Conservation (phyloP, 2,113 vertebrate species). For the Hoplias malabaricus region DNA sequence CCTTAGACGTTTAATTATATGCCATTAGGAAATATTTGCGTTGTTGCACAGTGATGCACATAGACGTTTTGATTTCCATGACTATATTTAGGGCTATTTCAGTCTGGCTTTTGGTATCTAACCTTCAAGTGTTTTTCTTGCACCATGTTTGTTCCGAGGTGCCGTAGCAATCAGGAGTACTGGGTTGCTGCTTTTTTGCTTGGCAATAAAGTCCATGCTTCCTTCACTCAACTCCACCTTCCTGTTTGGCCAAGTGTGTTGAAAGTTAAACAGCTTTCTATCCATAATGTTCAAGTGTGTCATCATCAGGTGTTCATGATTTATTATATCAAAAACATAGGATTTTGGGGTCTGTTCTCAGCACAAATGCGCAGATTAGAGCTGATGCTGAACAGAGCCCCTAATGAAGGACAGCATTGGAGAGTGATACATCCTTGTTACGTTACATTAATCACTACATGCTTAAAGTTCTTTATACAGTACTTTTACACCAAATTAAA, state of each 20-base stretch:
- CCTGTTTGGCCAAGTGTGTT: not conserved
- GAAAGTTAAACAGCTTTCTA: not conserved
- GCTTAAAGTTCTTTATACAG: not conserved
- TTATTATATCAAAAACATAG: not conserved
- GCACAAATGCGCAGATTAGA: not conserved
- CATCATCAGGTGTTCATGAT: not conserved
- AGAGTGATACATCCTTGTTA: not conserved
- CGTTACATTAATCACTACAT: not conserved
- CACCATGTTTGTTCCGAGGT: not conserved
- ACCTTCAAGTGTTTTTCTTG: not conserved
- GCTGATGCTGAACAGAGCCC: not conserved
- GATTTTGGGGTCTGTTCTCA: constrained; percentile 10
- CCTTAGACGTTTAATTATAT: constrained; percentile 2
- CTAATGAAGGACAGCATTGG: not conserved
- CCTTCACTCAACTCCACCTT: not conserved
- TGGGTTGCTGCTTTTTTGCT: not conserved
- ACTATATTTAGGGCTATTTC: constrained; percentile 17
- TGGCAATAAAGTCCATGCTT: constrained; percentile 44
- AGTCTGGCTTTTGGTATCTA: not conserved
- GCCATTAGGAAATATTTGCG: constrained; percentile 28
- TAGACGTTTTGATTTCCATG: constrained; percentile 23
- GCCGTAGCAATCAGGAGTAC: not conserved
- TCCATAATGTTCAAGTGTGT: not conserved
- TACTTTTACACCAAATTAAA: not conserved
- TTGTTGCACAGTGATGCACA: constrained; percentile 41